Conservation (phyloP, 1,140 invertebrate species). For the Bactericera cockerelli region DNA sequence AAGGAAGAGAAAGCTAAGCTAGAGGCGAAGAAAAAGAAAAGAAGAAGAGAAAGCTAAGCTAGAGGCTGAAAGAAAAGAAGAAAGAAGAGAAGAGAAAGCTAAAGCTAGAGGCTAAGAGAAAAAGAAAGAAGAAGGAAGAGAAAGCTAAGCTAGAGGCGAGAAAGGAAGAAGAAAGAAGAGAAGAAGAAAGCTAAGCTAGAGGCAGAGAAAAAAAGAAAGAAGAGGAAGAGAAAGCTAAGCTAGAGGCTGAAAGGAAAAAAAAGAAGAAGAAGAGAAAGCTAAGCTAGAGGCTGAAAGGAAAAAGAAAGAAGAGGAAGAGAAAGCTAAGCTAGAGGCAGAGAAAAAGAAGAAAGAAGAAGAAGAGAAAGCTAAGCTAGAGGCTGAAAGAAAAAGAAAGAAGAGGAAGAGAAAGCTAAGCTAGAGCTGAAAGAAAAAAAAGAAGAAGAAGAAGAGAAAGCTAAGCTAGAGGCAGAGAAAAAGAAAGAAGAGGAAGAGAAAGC, state of each 20-base stretch:
- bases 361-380: not conserved
- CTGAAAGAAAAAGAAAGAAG: slow-evolving; percentile 6
- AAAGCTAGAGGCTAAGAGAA: slow-evolving; percentile 15
- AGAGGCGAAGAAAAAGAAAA: slow-evolving; percentile 7
- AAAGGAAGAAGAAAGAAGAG: slow-evolving; percentile 11
- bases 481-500: too few relatives aligned
- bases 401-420: slow-evolving; percentile 5
- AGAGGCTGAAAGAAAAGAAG: slow-evolving; percentile 18
- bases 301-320: slow-evolving; percentile 15
- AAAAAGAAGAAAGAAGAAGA: not conserved
- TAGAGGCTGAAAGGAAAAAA: slow-evolving; percentile 9
- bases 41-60: slow-evolving; percentile 17
- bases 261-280: slow-evolving; percentile 17
- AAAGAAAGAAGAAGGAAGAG: slow-evolving; percentile 14
- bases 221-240: slow-evolving; percentile 11
- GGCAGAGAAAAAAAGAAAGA: slow-evolving; percentile 12
- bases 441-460: slow-evolving; percentile 7
- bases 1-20: not conserved
- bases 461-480: too few relatives aligned
- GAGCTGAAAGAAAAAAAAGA: slow-evolving; percentile 8
- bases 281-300: slow-evolving; percentile 21
- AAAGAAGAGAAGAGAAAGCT: slow-evolving; percentile 11
- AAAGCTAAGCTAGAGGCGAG: slow-evolving; percentile 8
- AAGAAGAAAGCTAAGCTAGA: not conserved
- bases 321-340: not conserved